Evolutionary conservation across 1,140 invertebrate species (phyloP).

Genomic region (Aphaenogaster floridana): DNA sequence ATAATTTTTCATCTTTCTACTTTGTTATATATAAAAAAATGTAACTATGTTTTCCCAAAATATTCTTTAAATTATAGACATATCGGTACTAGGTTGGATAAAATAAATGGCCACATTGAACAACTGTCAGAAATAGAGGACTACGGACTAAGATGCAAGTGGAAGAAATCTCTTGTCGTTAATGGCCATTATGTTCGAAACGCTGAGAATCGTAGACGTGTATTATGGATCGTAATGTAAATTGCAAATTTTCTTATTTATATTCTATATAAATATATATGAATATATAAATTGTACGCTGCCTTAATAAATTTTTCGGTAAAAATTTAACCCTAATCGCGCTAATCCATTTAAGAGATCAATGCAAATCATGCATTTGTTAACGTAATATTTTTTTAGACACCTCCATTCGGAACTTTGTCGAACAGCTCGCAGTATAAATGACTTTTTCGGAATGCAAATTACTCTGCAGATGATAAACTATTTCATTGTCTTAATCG

Average conservation of each 20-base stretch:
- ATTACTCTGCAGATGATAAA: slow-evolving; percentile 25
- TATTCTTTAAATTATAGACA: slow-evolving; percentile 10
- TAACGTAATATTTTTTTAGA: slow-evolving; percentile 27
- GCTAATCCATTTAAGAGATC: too few relatives aligned
- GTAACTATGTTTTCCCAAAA: neutral
- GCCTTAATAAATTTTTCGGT: too few relatives aligned
- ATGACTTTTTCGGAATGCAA: neutral
- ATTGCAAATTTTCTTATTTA: neutral
- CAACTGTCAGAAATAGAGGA: neutral
- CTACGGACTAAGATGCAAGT: neutral
- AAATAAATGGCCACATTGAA: neutral
- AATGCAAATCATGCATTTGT: too few relatives aligned
- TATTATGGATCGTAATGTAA: slow-evolving; percentile 20
- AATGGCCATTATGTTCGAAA: neutral
- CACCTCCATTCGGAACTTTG: slow-evolving; percentile 38
- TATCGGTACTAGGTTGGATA: neutral
- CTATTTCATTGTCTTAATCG: neutral
- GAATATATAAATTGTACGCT: too few relatives aligned
- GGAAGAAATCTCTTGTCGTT: neutral
- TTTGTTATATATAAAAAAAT: neutral
- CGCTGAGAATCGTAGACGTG: neutral
- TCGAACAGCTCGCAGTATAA: slow-evolving; percentile 6
- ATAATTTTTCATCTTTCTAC: neutral
- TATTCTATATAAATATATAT: too few relatives aligned
- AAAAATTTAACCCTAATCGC: too few relatives aligned